These are phyloP conservation scores for Dione vanillae DNA, from an alignment of 2,888 invertebrate genomes.

Conservation along the genomic window DNA sequence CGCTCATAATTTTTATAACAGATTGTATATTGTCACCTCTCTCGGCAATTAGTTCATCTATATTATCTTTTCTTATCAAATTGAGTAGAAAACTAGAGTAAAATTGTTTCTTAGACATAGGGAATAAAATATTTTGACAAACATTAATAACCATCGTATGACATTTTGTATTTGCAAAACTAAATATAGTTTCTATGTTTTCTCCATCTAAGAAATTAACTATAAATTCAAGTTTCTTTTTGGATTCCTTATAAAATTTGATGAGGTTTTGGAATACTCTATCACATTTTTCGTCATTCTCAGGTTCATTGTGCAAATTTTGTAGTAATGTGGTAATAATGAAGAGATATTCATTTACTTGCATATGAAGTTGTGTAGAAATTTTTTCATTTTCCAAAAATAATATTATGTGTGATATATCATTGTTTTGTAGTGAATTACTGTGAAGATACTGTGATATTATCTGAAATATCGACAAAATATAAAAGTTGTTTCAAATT, in stretches of 20 bases:
- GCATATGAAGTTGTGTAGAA: slow-evolving; percentile 57
- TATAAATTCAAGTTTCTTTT: slow-evolving; percentile 74
- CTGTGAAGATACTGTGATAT: slow-evolving; percentile 66
- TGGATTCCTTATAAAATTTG: slow-evolving; percentile 70
- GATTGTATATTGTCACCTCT: slow-evolving; percentile 77
- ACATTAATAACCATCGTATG: slow-evolving; percentile 58
- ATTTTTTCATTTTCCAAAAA: slow-evolving; percentile 72
- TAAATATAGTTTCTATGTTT: slow-evolving; percentile 69
- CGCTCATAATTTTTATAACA: slow-evolving; percentile 73
- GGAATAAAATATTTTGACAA: slow-evolving; percentile 69
- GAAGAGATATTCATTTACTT: slow-evolving; percentile 64
- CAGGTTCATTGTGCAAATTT: slow-evolving; percentile 54
- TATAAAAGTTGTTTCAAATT: background rate
- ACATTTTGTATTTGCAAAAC: slow-evolving; percentile 63
- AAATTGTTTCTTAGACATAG: slow-evolving; percentile 65
- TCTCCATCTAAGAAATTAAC: slow-evolving; percentile 65
- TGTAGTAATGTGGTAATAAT: slow-evolving; percentile 65
- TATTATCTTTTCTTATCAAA: slow-evolving; percentile 69
- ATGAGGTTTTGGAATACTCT: slow-evolving; percentile 61
- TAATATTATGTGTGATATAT: slow-evolving; percentile 58
- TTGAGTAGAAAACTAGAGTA: slow-evolving; percentile 70
- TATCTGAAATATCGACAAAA: slow-evolving; percentile 61
- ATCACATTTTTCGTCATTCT: slow-evolving; percentile 50
- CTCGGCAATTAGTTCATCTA: slow-evolving; percentile 68
- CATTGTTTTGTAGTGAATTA: slow-evolving; percentile 59